phyloP scores from a whole-genome alignment of 2,797 vertebrate genomes.

The Morelia viridis region DNA sequence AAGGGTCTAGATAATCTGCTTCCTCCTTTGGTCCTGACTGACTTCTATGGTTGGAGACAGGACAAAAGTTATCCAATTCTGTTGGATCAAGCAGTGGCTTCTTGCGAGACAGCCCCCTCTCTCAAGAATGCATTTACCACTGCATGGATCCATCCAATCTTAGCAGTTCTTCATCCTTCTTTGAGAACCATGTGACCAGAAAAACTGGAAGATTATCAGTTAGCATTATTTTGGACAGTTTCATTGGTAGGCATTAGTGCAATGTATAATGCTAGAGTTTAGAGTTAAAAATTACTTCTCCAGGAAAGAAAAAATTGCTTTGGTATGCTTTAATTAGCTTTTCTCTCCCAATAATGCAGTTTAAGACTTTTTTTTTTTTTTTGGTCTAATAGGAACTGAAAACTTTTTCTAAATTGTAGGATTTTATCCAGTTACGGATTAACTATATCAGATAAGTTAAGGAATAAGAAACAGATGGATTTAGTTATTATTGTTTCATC shows the following conservation, averaged over 20 bases:
- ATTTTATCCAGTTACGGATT: constrained; percentile 40
- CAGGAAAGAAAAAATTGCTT: constrained; percentile 31
- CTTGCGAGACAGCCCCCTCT: too few relatives aligned
- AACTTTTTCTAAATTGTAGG: constrained; percentile 51
- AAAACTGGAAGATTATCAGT: constrained; percentile 5
- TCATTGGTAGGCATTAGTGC: not conserved
- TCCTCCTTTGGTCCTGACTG: not conserved
- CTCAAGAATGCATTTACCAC: too few relatives aligned
- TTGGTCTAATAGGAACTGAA: constrained; percentile 46
- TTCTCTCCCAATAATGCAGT: not conserved
- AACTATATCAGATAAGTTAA: constrained; percentile 49
- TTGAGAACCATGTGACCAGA: constrained; percentile 10
- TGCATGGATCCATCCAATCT: too few relatives aligned
- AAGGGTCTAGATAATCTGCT: not conserved
- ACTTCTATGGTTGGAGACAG: too few relatives aligned
- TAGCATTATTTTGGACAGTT: constrained; percentile 9
- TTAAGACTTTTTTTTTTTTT: constrained; percentile 45
- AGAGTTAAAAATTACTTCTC: constrained; percentile 25
- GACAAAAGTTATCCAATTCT: too few relatives aligned
- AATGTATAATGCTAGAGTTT: not conserved
- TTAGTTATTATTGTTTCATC: constrained; percentile 41
- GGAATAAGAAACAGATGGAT: constrained; percentile 51
- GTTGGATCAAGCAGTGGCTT: too few relatives aligned
- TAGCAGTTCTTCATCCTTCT: not conserved
- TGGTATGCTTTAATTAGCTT: constrained; percentile 35